Percentiles rank a stretch among this genome's conserved stretches.
Evolutionary conservation across 2,888 invertebrate species (phyloP).

Genomic region (Notodonta ziczac): DNA sequence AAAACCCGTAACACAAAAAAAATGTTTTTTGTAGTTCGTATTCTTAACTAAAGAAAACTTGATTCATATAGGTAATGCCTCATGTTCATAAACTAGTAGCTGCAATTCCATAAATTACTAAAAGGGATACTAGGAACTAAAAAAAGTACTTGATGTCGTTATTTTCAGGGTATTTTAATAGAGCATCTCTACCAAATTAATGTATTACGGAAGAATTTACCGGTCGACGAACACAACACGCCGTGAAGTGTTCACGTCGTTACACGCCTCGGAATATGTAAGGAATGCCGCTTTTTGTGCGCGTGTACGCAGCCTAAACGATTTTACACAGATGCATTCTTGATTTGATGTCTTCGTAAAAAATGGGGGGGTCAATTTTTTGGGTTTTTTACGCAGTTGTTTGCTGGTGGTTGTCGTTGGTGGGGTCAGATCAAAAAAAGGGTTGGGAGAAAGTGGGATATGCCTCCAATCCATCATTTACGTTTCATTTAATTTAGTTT

Average conservation of each 20-base stretch:
- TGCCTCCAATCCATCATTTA: background rate
- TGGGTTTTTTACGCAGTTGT: slow-evolving; percentile 13
- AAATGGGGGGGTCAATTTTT: slow-evolving; percentile 27
- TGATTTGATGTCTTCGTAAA: slow-evolving; percentile 57
- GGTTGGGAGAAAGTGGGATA: background rate
- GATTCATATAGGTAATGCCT: no score
- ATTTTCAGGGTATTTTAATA: no score
- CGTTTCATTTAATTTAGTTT: no score
- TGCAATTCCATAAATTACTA: no score
- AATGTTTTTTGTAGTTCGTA: no score
- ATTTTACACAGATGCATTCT: slow-evolving; percentile 63
- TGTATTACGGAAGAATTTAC: slow-evolving; percentile 64
- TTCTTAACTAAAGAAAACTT: no score
- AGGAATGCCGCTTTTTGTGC: slow-evolving; percentile 73
- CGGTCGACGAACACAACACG: slow-evolving; percentile 55
- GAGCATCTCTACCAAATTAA: slow-evolving; percentile 29
- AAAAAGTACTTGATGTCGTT: no score
- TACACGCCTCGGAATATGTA: slow-evolving; percentile 62
- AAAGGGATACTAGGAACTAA: no score
- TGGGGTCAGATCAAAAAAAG: background rate
- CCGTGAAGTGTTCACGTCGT: slow-evolving; percentile 69
- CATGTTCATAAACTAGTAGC: no score
- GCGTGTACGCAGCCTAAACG: slow-evolving; percentile 47
- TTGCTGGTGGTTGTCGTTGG: slow-evolving; percentile 23
- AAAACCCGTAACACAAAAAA: no score